Conservation (phyloP, 2,888 invertebrate species). For the Calameuta idolon region DNA sequence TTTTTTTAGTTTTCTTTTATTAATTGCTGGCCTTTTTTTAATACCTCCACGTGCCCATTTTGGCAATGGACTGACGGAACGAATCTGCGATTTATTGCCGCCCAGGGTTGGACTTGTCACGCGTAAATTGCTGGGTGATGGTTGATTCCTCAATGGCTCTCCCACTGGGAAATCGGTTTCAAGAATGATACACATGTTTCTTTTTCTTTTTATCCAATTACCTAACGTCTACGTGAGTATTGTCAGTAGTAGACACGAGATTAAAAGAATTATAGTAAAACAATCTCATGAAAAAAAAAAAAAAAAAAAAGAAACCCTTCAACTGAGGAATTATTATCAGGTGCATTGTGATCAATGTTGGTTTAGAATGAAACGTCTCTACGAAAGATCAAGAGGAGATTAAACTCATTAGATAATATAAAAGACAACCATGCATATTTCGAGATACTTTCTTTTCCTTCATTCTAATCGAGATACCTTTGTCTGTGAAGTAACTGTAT, state of each 20-base stretch:
- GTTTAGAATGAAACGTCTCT: constrained; percentile 1
- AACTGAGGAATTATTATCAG: background rate
- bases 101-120: constrained; percentile 64
- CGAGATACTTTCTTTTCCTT: constrained; percentile 28
- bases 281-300: constrained; percentile 9
- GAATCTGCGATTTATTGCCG: constrained; percentile 60
- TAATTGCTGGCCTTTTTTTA: constrained; percentile 12
- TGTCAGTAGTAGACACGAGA: background rate
- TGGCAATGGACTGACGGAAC: constrained; percentile 71
- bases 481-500: constrained; percentile 70
- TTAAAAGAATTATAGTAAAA: background rate
- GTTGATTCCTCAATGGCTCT: constrained; percentile 70
- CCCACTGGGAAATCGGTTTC: constrained; percentile 63
- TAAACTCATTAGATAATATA: background rate
- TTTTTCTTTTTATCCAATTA: background rate
- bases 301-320: constrained; percentile 21
- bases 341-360: background rate
- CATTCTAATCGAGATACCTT: constrained; percentile 67
- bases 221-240: background rate
- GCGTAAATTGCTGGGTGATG: constrained; percentile 67
- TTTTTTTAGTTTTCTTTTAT: background rate
- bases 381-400: constrained; percentile 11
- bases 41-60: constrained; percentile 73
- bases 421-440: constrained; percentile 39
- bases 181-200: background rate